A percentile compares a stretch with the other conserved stretches of the same genome.
Evolutionary conservation across 2,888 invertebrate genomes (phyloP).

Genomic region (Leptinotarsa juncta): DNA sequence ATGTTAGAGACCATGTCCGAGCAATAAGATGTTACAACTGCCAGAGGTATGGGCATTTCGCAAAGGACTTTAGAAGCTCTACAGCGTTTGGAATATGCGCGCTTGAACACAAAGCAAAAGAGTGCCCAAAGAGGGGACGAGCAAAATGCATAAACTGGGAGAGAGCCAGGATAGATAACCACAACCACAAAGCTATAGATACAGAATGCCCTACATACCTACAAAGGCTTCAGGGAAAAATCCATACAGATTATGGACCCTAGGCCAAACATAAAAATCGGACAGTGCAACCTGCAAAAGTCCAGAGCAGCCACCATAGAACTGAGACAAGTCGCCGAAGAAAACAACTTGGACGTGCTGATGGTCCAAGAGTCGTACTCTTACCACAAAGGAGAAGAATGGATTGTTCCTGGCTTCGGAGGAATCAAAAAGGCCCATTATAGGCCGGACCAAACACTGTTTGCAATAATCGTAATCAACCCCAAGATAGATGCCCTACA

Average conservation of each 20-base stretch:
- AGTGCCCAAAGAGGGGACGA: neutral
- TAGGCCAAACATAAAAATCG: neutral
- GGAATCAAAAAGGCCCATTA: neutral
- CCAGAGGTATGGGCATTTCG: neutral
- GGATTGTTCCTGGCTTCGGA: neutral
- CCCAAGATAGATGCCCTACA: neutral
- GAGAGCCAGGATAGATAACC: neutral
- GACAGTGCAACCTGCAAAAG: slow-evolving; percentile 4
- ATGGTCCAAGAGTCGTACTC: neutral
- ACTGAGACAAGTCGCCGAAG: neutral
- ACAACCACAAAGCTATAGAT: neutral
- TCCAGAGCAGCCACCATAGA: slow-evolving; percentile 4
- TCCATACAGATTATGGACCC: neutral
- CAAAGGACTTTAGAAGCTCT: neutral
- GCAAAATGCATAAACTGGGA: neutral
- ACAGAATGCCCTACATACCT: neutral
- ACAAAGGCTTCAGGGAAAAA: neutral
- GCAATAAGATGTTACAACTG: neutral
- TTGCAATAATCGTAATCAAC: neutral
- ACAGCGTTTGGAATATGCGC: neutral
- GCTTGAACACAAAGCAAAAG: neutral
- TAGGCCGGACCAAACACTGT: neutral
- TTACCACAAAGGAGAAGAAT: neutral
- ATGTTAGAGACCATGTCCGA: neutral
- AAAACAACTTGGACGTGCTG: neutral